Evolutionary conservation across 2,113 vertebrate genomes (phyloP), one percentile per base, ranked within the genome.

Genomic region (Peromyscus leucopus): DNA sequence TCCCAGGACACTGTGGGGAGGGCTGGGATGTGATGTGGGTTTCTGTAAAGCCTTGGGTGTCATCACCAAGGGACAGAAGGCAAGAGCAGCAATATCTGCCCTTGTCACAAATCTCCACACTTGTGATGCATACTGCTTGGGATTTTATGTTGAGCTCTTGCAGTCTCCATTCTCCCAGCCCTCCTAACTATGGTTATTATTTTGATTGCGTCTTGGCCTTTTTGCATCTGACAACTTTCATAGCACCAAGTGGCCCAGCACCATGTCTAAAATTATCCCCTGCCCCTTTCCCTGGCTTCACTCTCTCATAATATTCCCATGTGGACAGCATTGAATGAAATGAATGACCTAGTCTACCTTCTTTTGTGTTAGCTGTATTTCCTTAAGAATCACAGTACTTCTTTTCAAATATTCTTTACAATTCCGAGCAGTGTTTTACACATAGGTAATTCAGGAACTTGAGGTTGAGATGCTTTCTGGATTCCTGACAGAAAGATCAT

Each of bases 331-430:
- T 21, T 46, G 28, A 42, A 7, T 74, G 85, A 85, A 71, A 51
- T 46, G 42, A 51, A 42, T 61, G 71, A 28, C 21, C 19, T 39
- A 8, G 31, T 19, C 7, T 91, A 61, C 26, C 21, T 84, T 79
- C 76, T 90, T 89, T 71, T 61, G 59, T 85, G 46, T 39, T 72
- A 51, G 59, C 80, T 36, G 75, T 79, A n/a, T 69, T 94, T 93
- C 36, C 55, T 75, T 31, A 63, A 69, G 63, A 79, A 48, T 48
- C 28, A 21, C 55, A 31, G 17, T 22, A 1, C 65, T 79, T 65
- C 31, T 16, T 93, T n/a, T 93, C 13, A 59, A 74, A 57, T 82
- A 16, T 72, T 92, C 55, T 83, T 91, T 65, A 22, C 11, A 80
- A 65, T 31, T 90, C 2, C 28, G 36, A 76, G 48, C 1, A 26